Percentiles rank a stretch among this genome's conserved stretches.
Conservation (phyloP, 2,113 vertebrate genomes). For the Tapirus terrestris region DNA sequence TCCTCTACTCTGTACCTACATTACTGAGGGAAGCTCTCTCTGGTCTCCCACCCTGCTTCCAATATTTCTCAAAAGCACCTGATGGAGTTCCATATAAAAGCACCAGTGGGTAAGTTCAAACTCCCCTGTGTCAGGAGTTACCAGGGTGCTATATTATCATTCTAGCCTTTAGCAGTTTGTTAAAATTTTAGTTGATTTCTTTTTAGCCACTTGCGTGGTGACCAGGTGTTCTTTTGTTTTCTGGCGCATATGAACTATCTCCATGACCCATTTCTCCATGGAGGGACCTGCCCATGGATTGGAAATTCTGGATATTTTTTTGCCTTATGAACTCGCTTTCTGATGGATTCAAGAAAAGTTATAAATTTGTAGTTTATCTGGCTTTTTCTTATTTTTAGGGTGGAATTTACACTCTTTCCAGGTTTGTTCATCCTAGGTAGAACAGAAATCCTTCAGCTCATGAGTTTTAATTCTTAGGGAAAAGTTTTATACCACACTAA, state of each 20-base stretch:
- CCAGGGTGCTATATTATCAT: background rate
- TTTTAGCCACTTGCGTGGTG: background rate
- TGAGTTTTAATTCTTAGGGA: background rate
- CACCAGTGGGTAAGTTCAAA: background rate
- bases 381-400: background rate
- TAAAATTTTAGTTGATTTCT: background rate
- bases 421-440: background rate
- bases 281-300: background rate
- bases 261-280: background rate
- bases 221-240: background rate
- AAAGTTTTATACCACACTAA: background rate
- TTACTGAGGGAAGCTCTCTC: background rate
- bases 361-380: background rate
- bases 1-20: background rate
- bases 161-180: background rate
- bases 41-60: background rate
- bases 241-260: background rate
- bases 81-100: background rate
- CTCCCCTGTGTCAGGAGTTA: background rate
- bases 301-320: background rate
- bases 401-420: background rate
- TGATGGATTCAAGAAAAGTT: background rate
- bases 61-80: background rate
- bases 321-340: background rate
- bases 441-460: background rate